phyloP scores from a whole-genome alignment of 2,797 vertebrate genomes.

The Alcedo atthis region DNA sequence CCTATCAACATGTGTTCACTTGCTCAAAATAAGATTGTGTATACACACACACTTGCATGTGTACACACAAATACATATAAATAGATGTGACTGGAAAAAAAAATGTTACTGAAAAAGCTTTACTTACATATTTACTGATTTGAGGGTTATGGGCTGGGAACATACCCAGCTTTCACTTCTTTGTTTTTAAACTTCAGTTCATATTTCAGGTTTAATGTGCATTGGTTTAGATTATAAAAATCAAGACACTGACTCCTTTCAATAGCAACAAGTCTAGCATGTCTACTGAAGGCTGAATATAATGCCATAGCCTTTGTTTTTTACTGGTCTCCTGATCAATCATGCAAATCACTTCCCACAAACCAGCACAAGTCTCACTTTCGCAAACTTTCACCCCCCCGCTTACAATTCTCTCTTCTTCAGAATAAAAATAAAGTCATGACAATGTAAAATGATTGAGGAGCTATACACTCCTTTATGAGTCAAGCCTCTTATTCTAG shows the following conservation, averaged over 20 bases:
- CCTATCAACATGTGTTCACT: neutral
- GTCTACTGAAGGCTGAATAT: neutral
- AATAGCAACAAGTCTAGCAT: neutral
- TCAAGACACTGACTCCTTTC: neutral
- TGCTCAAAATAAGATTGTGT: neutral
- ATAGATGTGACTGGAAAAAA: neutral
- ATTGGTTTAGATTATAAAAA: neutral
- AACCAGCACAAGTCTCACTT: neutral
- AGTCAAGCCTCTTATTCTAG: neutral
- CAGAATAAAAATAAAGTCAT: neutral
- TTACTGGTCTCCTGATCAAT: conserved; percentile 9
- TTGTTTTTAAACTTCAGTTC: neutral
- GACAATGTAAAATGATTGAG: neutral
- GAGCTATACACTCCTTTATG: neutral
- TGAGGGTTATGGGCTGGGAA: neutral
- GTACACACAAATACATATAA: neutral
- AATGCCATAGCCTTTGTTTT: neutral
- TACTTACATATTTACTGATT: neutral
- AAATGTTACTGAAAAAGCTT: neutral
- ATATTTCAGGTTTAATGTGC: neutral
- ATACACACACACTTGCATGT: fast-evolving
- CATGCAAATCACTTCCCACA: conserved; percentile 28
- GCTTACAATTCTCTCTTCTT: neutral
- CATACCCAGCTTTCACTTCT: neutral
- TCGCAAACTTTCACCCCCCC: neutral